Conservation (phyloP, 2,797 vertebrate genomes). For the Alca torda region DNA sequence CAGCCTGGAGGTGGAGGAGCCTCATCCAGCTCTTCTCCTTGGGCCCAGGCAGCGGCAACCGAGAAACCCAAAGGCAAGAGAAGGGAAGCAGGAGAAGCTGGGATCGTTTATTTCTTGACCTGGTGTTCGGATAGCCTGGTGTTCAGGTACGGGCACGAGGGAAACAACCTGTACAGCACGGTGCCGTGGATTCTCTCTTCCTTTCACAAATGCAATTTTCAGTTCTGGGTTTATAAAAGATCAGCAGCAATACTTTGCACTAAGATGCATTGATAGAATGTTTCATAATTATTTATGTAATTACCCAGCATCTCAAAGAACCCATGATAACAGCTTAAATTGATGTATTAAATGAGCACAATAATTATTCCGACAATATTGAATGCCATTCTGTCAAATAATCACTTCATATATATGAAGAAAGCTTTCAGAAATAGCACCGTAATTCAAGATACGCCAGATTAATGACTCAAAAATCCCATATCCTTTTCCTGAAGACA, state of each 20-base stretch:
- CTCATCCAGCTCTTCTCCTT: no score
- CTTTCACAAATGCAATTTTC: slow-evolving; percentile 25
- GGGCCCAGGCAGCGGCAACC: not conserved
- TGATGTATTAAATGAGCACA: slow-evolving; percentile 70
- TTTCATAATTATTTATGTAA: slow-evolving; percentile 77
- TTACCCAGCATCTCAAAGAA: slow-evolving; percentile 71
- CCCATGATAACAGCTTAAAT: slow-evolving; percentile 66
- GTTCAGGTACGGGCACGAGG: not conserved
- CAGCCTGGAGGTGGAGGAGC: not conserved
- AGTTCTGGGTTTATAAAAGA: slow-evolving; percentile 30
- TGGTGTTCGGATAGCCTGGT: not conserved
- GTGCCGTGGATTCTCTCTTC: not conserved
- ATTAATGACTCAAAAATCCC: slow-evolving; percentile 51
- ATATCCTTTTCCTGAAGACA: slow-evolving; percentile 53
- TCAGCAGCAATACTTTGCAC: slow-evolving; percentile 40
- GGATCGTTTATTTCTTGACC: not conserved
- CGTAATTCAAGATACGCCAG: slow-evolving; percentile 62
- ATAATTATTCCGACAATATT: slow-evolving; percentile 73
- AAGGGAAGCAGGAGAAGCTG: not conserved
- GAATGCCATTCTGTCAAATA: slow-evolving; percentile 69
- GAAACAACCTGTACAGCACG: not conserved
- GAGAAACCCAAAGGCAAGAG: not conserved
- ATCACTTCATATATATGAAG: slow-evolving; percentile 54
- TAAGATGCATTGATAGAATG: slow-evolving; percentile 30
- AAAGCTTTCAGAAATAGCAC: slow-evolving; percentile 60